Evolutionary conservation across 2,113 vertebrate species (phyloP), one percentile per base, ranked within the genome.

Genomic region (Hystrix cristata): DNA sequence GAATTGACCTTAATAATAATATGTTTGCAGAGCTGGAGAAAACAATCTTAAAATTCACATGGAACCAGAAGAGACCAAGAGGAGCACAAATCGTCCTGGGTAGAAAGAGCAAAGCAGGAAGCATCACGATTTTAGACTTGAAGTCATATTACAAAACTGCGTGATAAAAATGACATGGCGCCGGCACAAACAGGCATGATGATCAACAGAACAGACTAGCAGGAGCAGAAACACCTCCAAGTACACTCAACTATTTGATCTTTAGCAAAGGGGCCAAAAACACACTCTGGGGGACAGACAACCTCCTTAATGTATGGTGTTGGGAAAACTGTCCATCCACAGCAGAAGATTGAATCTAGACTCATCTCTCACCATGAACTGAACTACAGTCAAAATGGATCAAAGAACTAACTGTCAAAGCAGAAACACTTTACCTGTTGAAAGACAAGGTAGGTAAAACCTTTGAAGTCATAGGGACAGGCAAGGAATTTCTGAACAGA

Each of bases 1-100:
- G 90, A 87, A 92, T 69, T 90, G 55, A 8, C 7, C 34, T 87
- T 71, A 95, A 57, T 84, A 94, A 88, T 92, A 95, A 94, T 67
- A 15, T 91, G 18, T 53, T 93, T 95, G 82, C 23, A 46, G 72
- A 48, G 14, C 14, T 76, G 72, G 25, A 76, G 27, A 16, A 76
- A 48, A 76, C 12, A 51, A 14, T 29, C 25, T 25, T 76, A 48
- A 48, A 76, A 76, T 76, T 76, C 72, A 48, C 29, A 48, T 48
- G 25, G 25, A 76, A 76, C 46, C 46, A 76, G 72, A 76, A 76
- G 43, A 72, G 38, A 76, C 29, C 43, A 76, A 48, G 72, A 48
- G 29, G 1, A 76, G 25, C 23, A 76, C 29, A 76, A 76, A 48
- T 12, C 27, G 29, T 76, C 15, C 46, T 15, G 25, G 25, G 43